A percentile compares a stretch with the other conserved stretches of the same genome.
These are phyloP conservation scores for Antitype chi DNA, from an alignment of 2,888 invertebrate genomes.

Conservation along the genomic window DNA sequence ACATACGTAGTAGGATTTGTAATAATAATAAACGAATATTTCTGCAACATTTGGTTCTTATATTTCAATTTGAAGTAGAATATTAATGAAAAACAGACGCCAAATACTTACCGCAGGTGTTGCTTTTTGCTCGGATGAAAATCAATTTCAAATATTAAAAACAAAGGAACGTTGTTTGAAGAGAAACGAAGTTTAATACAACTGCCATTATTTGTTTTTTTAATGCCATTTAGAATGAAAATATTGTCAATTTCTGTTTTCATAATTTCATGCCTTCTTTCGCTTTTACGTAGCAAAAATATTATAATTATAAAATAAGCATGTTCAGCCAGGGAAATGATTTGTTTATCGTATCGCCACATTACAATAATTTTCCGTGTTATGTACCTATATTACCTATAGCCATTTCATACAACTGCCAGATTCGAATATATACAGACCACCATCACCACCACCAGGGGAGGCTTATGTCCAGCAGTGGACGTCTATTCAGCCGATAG, in stretches of 20 bases:
- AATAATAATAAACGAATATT: conserved; percentile 46
- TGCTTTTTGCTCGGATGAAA: conserved; percentile 53
- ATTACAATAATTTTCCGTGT: too few species aligned
- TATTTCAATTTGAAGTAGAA: conserved; percentile 54
- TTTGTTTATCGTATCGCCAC: too few species aligned
- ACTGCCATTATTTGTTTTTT: conserved; percentile 35
- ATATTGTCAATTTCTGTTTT: background rate
- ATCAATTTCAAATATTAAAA: conserved; percentile 64
- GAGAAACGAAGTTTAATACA: conserved; percentile 37
- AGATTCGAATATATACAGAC: too few species aligned
- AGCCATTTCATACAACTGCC: too few species aligned
- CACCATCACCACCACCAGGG: too few species aligned
- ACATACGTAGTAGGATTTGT: background rate
- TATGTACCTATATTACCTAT: too few species aligned
- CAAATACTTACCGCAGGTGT: conserved; percentile 56
- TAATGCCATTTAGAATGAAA: conserved; percentile 7
- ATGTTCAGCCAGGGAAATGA: too few species aligned
- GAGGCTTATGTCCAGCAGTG: too few species aligned
- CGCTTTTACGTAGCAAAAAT: background rate
- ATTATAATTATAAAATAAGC: background rate
- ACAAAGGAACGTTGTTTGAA: conserved; percentile 45
- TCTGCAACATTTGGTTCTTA: conserved; percentile 39
- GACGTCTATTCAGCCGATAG: too few species aligned
- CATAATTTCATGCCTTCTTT: background rate
- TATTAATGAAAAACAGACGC: conserved; percentile 62